Percentiles rank a stretch among this genome's conserved stretches.
phyloP scores from a whole-genome alignment of 2,797 vertebrate species.

The Lutjanus campechanus region DNA sequence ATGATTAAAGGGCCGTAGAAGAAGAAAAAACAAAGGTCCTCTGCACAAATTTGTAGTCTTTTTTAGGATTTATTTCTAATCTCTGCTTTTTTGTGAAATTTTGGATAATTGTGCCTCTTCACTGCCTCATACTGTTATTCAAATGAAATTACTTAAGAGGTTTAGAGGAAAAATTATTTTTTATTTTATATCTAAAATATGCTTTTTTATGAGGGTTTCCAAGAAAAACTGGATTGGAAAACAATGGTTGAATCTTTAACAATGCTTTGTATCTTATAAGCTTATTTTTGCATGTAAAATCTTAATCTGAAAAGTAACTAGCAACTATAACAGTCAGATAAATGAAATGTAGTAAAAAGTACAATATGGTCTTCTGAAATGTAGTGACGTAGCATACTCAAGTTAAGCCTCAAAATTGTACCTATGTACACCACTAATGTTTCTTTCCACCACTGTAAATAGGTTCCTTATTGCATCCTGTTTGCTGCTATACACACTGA shows the following conservation, averaged over 20 bases:
- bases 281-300: background rate
- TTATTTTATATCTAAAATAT: background rate
- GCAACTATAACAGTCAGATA: background rate
- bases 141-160: background rate
- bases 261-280: background rate
- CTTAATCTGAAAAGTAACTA: background rate
- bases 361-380: background rate
- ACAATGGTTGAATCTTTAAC: background rate
- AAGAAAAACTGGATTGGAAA: background rate
- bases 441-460: slow-evolving; percentile 30
- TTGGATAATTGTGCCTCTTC: background rate
- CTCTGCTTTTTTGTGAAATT: background rate
- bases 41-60: background rate
- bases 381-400: background rate
- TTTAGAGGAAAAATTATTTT: background rate
- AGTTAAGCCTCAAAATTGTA: background rate
- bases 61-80: background rate
- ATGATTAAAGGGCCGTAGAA: background rate
- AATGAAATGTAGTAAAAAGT: background rate
- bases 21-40: background rate
- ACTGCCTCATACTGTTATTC: background rate
- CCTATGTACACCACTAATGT: background rate
- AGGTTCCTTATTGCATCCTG: slow-evolving; percentile 13
- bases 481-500: slow-evolving; percentile 40
- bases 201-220: background rate